Evolutionary conservation across 2,888 invertebrate species (phyloP), one percentile per base, ranked within the genome.

Genomic region (Dicroscelio sp.): DNA sequence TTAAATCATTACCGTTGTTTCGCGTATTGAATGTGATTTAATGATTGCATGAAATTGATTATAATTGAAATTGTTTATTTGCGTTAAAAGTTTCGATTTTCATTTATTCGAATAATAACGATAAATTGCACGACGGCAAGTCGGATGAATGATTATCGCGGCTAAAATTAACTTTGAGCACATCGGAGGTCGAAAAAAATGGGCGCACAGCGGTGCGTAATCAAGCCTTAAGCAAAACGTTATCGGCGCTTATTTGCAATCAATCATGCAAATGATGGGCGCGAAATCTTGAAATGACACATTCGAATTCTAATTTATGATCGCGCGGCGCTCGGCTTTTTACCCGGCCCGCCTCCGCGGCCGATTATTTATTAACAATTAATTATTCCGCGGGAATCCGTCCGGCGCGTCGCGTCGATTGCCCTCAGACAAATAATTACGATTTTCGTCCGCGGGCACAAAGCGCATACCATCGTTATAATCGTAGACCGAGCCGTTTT

Each of bases 191-290:
- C 25, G 48, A 63, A 87, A 88, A 48, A 88, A 63, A 43, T 38
- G 23, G 1, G 58, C 48, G 60, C 69, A 20, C 58, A 69, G 33
- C 63, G 25, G 75, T 60, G 60, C 30, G 55, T 73, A 84, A 83
- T 76, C 48, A 83, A 83, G 78, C 80, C 88, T 90, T 78, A 79
- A 78, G 84, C 87, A 80, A 86, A 86, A 82, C 86, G 75, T 75
- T 86, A 69, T 75, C 82, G 71, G 83, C 58, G 89, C 87, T 93
- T 91, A 93, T 93, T 93, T 91, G 94, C 94, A 96, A 96, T 96
- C 96, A 96, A 96, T 96, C 95, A 96, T 96, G 96, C 95, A 96
- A 96, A 96, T 96, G 93, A 93, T 94, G 93, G 94, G 94, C 93
- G 92, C 94, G 95, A 95, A 96, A 95, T 95, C 95, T 95, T 94